A percentile compares a stretch with the other conserved stretches of the same genome.
Conservation (phyloP, 2,797 vertebrate species). For the Sebastes steindachneri region DNA sequence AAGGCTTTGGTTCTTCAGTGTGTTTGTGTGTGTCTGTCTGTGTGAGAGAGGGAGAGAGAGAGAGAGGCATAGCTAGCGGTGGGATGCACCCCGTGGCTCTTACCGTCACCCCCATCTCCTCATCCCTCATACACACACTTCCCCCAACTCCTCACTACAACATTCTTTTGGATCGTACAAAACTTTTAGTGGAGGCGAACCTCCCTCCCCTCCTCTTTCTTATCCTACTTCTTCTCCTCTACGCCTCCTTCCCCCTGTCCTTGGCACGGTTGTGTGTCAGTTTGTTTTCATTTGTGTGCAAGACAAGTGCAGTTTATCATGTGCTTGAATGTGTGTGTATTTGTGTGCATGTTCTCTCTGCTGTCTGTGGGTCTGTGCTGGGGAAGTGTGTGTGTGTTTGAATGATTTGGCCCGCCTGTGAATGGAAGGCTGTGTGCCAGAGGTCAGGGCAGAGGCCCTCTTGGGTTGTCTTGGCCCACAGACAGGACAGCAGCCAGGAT, state of each 20-base stretch:
- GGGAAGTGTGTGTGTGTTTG: not conserved
- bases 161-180: constrained; percentile 62
- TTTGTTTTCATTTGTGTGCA: constrained; percentile 26
- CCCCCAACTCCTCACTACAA: constrained; percentile 41
- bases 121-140: constrained; percentile 47
- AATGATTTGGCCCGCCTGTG: constrained; percentile 28
- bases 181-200: constrained; percentile 62
- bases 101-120: constrained; percentile 18
- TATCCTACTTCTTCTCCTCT: constrained; percentile 39
- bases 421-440: constrained; percentile 47
- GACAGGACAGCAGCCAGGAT: constrained; percentile 22
- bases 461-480: constrained; percentile 37
- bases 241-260: constrained; percentile 23
- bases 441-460: constrained; percentile 45
- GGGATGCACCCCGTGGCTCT: constrained; percentile 73
- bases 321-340: not conserved
- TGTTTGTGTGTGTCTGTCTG: constrained; percentile 9
- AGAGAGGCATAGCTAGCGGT: constrained; percentile 72
- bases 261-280: constrained; percentile 10
- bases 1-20: constrained; percentile 65
- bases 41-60: constrained; percentile 35
- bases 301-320: constrained; percentile 20
- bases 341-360: not conserved
- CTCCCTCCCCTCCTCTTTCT: constrained; percentile 32
- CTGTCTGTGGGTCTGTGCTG: not conserved